phyloP scores from a whole-genome alignment of 2,797 vertebrate species.

The Bradypodion pumilum region DNA sequence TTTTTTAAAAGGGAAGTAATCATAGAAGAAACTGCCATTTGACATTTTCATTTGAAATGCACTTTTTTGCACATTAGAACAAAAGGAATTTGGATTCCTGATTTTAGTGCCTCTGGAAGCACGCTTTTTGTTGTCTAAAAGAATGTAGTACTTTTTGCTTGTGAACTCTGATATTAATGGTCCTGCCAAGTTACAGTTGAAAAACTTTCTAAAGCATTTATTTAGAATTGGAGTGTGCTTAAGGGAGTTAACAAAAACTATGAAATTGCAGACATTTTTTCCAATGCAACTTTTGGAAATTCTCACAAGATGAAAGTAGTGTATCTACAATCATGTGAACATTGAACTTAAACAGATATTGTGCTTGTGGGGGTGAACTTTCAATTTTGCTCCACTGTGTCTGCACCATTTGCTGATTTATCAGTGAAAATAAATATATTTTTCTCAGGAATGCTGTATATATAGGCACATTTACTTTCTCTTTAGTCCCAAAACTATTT shows the following conservation, averaged over 20 bases:
- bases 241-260: neutral
- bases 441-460: neutral
- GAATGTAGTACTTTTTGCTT: constrained; percentile 12
- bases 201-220: neutral
- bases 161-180: neutral
- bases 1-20: constrained; percentile 17
- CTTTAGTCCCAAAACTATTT: neutral
- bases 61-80: neutral
- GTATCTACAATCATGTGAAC: neutral
- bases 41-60: neutral
- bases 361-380: neutral
- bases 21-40: constrained; percentile 8
- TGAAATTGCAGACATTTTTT: constrained; percentile 1
- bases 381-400: neutral
- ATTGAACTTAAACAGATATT: neutral
- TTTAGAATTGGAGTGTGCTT: constrained; percentile 13
- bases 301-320: neutral
- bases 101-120: neutral
- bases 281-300: neutral
- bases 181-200: neutral
- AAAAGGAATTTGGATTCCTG: neutral
- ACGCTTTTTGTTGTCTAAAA: neutral
- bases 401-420: neutral
- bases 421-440: neutral
- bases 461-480: neutral